These are phyloP conservation scores for Dreissena rostriformis DNA, from an alignment of 1,140 invertebrate genomes.

Conservation along the genomic window DNA sequence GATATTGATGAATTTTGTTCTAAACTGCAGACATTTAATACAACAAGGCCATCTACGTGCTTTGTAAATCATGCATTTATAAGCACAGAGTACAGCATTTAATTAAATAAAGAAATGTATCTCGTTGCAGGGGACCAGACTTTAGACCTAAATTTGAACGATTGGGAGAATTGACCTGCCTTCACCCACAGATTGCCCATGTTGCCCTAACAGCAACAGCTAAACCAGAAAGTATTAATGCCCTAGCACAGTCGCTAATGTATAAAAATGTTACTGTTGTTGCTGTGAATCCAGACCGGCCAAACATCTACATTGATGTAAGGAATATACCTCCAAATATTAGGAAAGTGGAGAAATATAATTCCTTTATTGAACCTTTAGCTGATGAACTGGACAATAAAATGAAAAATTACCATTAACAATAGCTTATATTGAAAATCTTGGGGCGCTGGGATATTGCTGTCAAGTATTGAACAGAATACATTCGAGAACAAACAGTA, in stretches of 20 bases:
- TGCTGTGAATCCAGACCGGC: conserved; percentile 10
- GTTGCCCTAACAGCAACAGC: conserved; percentile 54
- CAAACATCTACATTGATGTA: conserved; percentile 45
- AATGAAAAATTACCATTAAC: conserved; percentile 44
- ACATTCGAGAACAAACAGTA: conserved; percentile 36
- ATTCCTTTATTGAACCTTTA: conserved; percentile 33
- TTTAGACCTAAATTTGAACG: conserved; percentile 44
- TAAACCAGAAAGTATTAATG: conserved; percentile 14
- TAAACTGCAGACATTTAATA: too few species aligned
- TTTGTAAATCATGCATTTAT: too few species aligned
- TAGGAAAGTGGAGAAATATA: conserved; percentile 54
- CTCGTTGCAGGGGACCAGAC: conserved; percentile 55
- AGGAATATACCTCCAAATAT: conserved; percentile 42
- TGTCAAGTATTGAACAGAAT: conserved; percentile 41
- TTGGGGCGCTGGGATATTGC: conserved; percentile 59
- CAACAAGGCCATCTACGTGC: too few species aligned
- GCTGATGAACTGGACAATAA: conserved; percentile 24
- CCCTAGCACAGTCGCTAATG: conserved; percentile 21
- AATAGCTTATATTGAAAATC: conserved; percentile 57
- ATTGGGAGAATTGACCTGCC: conserved; percentile 51
- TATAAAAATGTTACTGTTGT: conserved; percentile 7
- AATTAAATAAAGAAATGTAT: too few species aligned
- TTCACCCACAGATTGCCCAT: conserved; percentile 34
- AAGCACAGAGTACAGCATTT: too few species aligned
- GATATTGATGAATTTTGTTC: too few species aligned